phyloP scores from a whole-genome alignment of 2,888 invertebrate species.

The Cabera pusaria region DNA sequence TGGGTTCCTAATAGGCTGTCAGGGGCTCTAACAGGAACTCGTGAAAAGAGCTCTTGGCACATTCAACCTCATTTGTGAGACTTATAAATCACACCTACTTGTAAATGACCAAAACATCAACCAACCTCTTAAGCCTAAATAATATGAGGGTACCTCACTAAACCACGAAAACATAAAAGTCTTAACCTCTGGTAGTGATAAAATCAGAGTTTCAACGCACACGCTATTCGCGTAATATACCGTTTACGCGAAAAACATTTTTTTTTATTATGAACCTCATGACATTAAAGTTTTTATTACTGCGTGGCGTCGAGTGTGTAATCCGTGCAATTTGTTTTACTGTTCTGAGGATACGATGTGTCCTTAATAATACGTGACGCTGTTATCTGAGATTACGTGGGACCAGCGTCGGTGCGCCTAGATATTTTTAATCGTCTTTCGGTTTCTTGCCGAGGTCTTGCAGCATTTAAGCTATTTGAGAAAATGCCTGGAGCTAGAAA shows the following conservation, averaged over 20 bases:
- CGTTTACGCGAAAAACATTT: constrained; percentile 37
- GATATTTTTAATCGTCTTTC: constrained; percentile 39
- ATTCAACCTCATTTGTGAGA: too few species aligned
- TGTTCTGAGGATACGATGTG: constrained; percentile 54
- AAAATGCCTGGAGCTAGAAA: too few species aligned
- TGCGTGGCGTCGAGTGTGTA: constrained; percentile 50
- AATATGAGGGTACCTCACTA: too few species aligned
- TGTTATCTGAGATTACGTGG: constrained; percentile 59
- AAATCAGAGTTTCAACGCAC: constrained; percentile 28
- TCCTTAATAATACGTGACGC: constrained; percentile 68
- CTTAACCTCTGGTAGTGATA: constrained; percentile 11
- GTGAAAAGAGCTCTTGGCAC: too few species aligned
- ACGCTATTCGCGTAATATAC: constrained; percentile 26
- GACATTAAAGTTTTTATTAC: constrained; percentile 59
- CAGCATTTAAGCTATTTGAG: not conserved
- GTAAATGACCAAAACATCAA: too few species aligned
- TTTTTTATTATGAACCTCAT: constrained; percentile 46
- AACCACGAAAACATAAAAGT: too few species aligned
- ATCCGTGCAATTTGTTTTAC: constrained; percentile 73
- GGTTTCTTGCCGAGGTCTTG: constrained; percentile 3
- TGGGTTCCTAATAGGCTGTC: too few species aligned
- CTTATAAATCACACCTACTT: too few species aligned
- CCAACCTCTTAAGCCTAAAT: constrained; percentile 2
- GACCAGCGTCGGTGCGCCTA: constrained; percentile 31
- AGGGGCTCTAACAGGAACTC: too few species aligned